Evolutionary conservation across 2,797 vertebrate species (phyloP), one percentile per base, ranked within the genome.

Genomic region (Sus cebifrons): DNA sequence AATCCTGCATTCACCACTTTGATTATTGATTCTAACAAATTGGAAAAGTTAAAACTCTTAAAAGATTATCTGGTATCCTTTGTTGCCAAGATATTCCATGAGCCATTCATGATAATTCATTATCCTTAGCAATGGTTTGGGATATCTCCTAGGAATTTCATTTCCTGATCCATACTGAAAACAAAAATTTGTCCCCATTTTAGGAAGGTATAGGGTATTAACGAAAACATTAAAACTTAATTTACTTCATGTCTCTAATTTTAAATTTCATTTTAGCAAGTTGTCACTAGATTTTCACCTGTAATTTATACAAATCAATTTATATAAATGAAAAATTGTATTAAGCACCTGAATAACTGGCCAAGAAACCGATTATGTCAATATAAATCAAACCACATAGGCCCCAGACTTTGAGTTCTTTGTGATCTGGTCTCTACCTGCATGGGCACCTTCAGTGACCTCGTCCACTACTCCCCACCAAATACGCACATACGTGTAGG

Each of bases 111-210:
- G 89, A 54, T 95, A 94, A 93, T 18, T 86, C 79, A 92, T 97
- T 97, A 96, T 77, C 52, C 87, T 97, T 49, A 92, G 44, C 85
- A 32, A 96, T 83, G 25, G 89, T 96, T 98, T 97, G 64, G 93
- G 78, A 95, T 97, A 54, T n/a, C 67, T 97, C 86, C 4, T 21
- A 79, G 85, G 68, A 87, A 96, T 97, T 96, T 98, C 60, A 88
- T 94, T 67, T 97, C 32, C 64, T 89, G 65, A 92, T 92, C 49
- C 56, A 27, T 71, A 60, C 82, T 89, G 83, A 94, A 86, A 92
- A 56, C 65, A 93, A 81, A 94, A 40, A 81, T 91, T 94, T 36
- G 56, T 91, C 92, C 29, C 40, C 95, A 56, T 93, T 83, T 97
- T 67, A 73, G 88, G 93, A 91, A 78, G 75, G 93, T 78, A 93